These are phyloP conservation scores for Aurelia aurita DNA, from an alignment of 30 jellyfish, hydroid and myxozoan species.

Conservation along the genomic window DNA sequence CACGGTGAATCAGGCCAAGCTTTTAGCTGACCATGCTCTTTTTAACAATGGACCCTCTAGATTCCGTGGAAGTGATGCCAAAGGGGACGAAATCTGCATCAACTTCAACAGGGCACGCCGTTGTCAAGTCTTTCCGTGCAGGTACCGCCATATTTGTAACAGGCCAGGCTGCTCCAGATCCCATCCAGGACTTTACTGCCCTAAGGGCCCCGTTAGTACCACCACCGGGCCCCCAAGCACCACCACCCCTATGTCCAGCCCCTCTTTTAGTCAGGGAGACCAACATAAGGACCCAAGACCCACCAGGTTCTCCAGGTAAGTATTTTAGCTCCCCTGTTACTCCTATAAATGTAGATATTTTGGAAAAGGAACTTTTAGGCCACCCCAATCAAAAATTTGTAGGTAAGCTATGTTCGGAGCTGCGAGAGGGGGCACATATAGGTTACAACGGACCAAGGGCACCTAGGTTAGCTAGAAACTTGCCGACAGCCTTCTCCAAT, in stretches of 20 bases:
- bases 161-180: neutral
- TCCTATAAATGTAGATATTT: neutral
- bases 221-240: no score
- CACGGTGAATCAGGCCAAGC: neutral
- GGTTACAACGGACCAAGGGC: neutral
- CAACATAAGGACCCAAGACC: no score
- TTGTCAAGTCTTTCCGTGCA: neutral
- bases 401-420: constrained; percentile 3
- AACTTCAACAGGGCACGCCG: neutral
- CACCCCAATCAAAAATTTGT: constrained; percentile 6
- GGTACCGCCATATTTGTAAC: neutral
- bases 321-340: neutral
- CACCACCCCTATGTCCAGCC: no score
- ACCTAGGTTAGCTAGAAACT: neutral
- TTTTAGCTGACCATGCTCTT: neutral
- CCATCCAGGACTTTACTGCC: neutral
- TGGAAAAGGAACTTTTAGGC: neutral
- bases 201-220: no score
- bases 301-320: no score
- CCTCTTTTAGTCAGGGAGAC: no score
- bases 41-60: neutral
- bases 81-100: neutral
- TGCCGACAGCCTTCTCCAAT: neutral
- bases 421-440: neutral
- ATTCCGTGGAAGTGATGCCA: neutral